Evolutionary conservation across 2,888 invertebrate species (phyloP).

Genomic region (Nebria salina): DNA sequence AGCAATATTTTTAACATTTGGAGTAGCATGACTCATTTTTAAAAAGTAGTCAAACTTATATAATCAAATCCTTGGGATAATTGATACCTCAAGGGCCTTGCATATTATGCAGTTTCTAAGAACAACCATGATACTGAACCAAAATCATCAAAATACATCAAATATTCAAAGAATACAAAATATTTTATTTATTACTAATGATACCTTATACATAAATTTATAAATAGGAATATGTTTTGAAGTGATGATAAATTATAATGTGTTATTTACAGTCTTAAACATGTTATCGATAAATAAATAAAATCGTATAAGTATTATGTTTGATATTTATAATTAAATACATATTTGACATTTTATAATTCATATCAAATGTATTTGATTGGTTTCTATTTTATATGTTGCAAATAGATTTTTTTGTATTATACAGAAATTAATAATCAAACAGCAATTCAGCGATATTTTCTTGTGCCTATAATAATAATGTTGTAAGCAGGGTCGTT

Average conservation of each 20-base stretch:
- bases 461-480: constrained; percentile 27
- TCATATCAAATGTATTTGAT: not conserved
- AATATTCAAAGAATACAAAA: no score
- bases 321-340: not conserved
- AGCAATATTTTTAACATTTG: not conserved
- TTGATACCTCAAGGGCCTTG: no score
- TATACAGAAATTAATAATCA: constrained; percentile 1
- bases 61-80: not conserved
- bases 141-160: no score
- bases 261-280: not conserved
- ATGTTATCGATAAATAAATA: not conserved
- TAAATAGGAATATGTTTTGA: not conserved
- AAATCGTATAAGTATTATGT: not conserved
- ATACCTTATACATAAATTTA: not conserved
- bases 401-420: not conserved
- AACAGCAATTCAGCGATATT: constrained; percentile 10
- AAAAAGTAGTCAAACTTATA: not conserved
- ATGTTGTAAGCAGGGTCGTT: constrained; percentile 23
- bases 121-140: no score
- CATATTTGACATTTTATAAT: constrained; percentile 3
- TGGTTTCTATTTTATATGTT: not conserved
- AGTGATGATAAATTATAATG: not conserved
- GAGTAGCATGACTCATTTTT: not conserved
- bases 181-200: no score
- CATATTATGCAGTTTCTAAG: no score